Evolutionary conservation across 2,113 vertebrate species (phyloP).

Genomic region (Crotalus horridus): DNA sequence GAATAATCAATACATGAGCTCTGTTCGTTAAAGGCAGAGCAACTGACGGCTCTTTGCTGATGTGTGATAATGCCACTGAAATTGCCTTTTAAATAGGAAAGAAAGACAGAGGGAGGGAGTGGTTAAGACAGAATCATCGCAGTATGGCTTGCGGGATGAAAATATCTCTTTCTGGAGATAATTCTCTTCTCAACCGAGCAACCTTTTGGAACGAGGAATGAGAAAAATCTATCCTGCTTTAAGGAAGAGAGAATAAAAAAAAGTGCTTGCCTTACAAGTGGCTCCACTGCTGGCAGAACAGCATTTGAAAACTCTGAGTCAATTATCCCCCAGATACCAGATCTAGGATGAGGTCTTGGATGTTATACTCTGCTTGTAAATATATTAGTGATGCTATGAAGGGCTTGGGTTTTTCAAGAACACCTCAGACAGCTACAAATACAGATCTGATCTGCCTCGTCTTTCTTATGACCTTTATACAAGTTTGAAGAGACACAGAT

Average conservation of each 20-base stretch:
- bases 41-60: background rate
- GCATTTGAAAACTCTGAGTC: background rate
- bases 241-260: background rate
- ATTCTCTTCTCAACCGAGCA: background rate
- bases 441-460: background rate
- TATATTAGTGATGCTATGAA: background rate
- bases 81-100: background rate
- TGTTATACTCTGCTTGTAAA: background rate
- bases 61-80: background rate
- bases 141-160: background rate
- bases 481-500: background rate
- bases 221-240: background rate
- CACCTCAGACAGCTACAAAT: background rate
- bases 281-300: background rate
- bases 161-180: background rate
- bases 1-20: background rate
- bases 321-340: background rate
- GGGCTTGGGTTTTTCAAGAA: background rate
- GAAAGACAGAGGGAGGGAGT: background rate
- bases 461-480: background rate
- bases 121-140: accelerated
- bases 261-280: background rate
- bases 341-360: accelerated
- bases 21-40: background rate
- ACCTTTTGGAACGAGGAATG: background rate